phyloP scores from a whole-genome alignment of 2,113 vertebrate genomes.

The Pongo abelii region DNA sequence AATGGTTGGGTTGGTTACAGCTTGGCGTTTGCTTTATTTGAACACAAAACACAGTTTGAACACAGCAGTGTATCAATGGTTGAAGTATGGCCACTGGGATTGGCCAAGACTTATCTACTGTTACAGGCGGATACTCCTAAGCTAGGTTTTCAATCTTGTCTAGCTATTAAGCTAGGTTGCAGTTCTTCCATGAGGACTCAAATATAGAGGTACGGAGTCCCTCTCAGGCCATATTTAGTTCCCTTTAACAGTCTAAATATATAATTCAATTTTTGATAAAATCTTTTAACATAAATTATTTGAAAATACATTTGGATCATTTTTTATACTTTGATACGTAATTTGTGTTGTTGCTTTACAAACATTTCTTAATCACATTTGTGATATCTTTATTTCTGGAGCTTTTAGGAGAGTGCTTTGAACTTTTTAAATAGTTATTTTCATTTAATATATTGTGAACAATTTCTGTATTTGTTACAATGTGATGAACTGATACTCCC shows the following conservation, averaged over 20 bases:
- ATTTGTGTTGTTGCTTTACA: not conserved
- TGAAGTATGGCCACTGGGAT: too few relatives aligned
- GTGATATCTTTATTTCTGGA: not conserved
- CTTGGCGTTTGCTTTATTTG: too few relatives aligned
- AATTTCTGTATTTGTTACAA: not conserved
- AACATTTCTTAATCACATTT: not conserved
- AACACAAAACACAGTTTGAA: too few relatives aligned
- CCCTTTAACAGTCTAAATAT: not conserved
- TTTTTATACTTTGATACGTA: not conserved
- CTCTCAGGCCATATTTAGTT: too few relatives aligned
- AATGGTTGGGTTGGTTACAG: too few relatives aligned
- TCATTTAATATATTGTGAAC: not conserved
- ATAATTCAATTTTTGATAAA: not conserved
- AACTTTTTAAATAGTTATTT: not conserved
- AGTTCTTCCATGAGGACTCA: too few relatives aligned
- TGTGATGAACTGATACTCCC: not conserved
- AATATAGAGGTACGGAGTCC: too few relatives aligned
- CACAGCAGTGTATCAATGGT: too few relatives aligned
- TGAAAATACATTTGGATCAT: not conserved
- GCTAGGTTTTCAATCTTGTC: too few relatives aligned
- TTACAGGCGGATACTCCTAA: too few relatives aligned
- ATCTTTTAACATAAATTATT: not conserved
- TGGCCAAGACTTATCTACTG: too few relatives aligned
- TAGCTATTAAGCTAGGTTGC: too few relatives aligned
- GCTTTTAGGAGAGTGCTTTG: not conserved